Evolutionary conservation across 2,888 invertebrate species (phyloP), one percentile per base, ranked within the genome.

Genomic region (Drosophila tripunctata): DNA sequence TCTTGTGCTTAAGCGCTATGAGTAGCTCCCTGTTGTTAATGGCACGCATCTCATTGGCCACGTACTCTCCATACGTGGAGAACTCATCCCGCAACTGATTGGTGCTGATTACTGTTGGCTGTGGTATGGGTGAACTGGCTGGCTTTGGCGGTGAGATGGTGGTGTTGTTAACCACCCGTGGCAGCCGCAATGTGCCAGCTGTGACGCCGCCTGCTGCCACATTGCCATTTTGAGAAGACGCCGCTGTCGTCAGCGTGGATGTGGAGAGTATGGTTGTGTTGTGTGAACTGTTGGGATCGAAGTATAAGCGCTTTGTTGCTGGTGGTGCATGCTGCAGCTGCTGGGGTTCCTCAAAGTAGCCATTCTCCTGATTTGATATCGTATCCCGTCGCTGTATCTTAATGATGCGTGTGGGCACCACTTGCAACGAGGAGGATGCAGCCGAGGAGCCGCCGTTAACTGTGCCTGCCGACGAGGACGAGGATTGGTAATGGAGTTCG

Each of bases 1-100:
- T 93, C 83, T 93, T 93, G 79, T 93, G 93, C 78, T 93, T 93
- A 0, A 93, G 92, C 3, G 93, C 91, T 4, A 93, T 86, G 8
- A 93, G 85, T 61, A 93, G 92, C 75, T 93, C 93, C 41, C 93
- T 92, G 15, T 92, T 93, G 85, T 92, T 92, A 14, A 93, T 89
- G 31, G 93, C 93, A 4, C 94, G 90, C 72, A 93, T 89, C 82
- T 93, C 93, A 78, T 93, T 93, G 1, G 93, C 93, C 52, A 94
- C 90, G 67, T 93, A 93, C 89, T 94, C 94, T 5, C 94, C 93
- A 50, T 93, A 94, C 0, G 93, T 93, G 7, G 92, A 88, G 77
- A 92, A 93, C 64, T 94, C 93, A 78, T 94, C 93, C 63, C 93
- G 88, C 12, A 47, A 36, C 19, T 69, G 12, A 17, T 31, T 69